A percentile compares a stretch with the other conserved stretches of the same genome.
Evolutionary conservation across 2,888 invertebrate species (phyloP).

Genomic region (Idaea biselata): DNA sequence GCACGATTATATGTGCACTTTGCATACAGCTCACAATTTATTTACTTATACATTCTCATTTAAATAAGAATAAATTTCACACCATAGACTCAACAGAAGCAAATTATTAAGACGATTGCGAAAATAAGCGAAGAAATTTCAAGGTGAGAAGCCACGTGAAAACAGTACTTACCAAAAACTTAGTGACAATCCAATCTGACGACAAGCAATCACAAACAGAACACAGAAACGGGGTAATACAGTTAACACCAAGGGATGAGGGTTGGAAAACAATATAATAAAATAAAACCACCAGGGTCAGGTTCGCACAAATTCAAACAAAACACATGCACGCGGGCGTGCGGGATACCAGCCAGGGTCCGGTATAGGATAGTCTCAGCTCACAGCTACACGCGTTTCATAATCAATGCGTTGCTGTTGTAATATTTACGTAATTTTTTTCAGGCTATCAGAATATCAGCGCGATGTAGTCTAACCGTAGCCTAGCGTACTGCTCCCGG

Average conservation of each 20-base stretch:
- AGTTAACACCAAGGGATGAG: constrained; percentile 58
- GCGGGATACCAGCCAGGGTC: constrained; percentile 13
- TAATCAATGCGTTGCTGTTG: constrained; percentile 74
- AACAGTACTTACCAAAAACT: constrained; percentile 57
- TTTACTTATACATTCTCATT: background rate
- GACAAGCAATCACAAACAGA: constrained; percentile 65
- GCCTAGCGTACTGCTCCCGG: constrained; percentile 59
- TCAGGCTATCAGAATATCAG: constrained; percentile 64
- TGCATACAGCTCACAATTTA: background rate
- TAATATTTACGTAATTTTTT: constrained; percentile 80
- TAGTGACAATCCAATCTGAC: constrained; percentile 70
- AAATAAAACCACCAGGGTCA: constrained; percentile 72
- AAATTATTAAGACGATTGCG: background rate
- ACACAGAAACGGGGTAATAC: constrained; percentile 56
- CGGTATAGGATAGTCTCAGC: constrained; percentile 28
- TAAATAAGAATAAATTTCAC: background rate
- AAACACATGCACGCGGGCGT: constrained; percentile 45
- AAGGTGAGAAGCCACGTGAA: constrained; percentile 9
- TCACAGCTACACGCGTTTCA: constrained; percentile 59
- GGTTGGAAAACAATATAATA: constrained; percentile 64
- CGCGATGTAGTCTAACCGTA: constrained; percentile 49
- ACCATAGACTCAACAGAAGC: background rate
- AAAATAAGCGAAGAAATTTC: background rate
- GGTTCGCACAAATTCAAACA: constrained; percentile 64
- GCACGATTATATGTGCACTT: background rate